Evolutionary conservation across 2,797 vertebrate species (phyloP), one percentile per base, ranked within the genome.

Genomic region (Lagorchestes hirsutus): DNA sequence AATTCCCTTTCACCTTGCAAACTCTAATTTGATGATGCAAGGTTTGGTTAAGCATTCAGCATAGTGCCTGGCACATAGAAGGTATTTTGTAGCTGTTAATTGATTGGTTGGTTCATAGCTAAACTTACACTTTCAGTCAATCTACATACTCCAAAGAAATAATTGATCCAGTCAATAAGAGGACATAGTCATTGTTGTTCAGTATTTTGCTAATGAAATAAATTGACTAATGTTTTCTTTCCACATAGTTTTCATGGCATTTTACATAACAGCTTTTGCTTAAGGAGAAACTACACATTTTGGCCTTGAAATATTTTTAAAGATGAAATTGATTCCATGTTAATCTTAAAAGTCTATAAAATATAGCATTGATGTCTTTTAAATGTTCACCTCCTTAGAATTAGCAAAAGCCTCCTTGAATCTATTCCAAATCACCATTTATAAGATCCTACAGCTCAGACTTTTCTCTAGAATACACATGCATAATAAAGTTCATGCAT

Each of bases 331-430:
- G 50, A 52, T 52, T 52, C 4, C 50, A 4, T 52, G 50, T 52
- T 52, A 52, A 10, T 34, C 13, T 67, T 67, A 14, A 67, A 67
- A 67, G 34, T 28, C 58, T 16, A 67, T 67, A 95, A 58, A 96
- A 54, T 67, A 14, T 34, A 31, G 46, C 94, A 94, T 74, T 10
- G 5, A 6, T 29, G 28, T 0, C 28, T 1, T 5, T 94, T 59
- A 67, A 58, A 58, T 91, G 29, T 91, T 93, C 11, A 40, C 67
- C 4, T 9, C 22, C 57, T 91, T 67, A 46, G 2, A 90, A 87
- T 90, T 90, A 82, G 12, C 12, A 96, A 92, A 95, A 40, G 22
- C 4, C 57, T 1, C 3, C 92, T 94, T 95, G 92, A 58, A 92
- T 57, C 1, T 92, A 14, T 92, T 46, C 46, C 40, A 28, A 1